phyloP scores from a whole-genome alignment of 1,140 invertebrate species.

The Neotoxoptera formosana region DNA sequence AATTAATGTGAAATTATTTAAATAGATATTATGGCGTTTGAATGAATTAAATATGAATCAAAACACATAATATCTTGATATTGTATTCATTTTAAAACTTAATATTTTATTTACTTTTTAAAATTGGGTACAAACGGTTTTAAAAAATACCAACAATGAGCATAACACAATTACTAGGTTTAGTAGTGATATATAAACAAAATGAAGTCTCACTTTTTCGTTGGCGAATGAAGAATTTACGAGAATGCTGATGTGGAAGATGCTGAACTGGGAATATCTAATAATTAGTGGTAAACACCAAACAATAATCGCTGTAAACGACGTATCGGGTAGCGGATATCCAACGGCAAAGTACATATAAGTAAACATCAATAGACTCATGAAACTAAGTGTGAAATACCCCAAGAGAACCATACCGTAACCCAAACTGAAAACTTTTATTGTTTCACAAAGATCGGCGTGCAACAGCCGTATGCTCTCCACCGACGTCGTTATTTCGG shows the following conservation, averaged over 20 bases:
- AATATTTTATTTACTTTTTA: too few relatives aligned
- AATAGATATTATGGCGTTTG: too few relatives aligned
- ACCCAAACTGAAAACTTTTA: neutral
- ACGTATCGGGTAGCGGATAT: neutral
- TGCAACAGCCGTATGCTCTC: neutral
- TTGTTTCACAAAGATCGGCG: neutral
- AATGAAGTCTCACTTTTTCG: neutral
- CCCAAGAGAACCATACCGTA: neutral
- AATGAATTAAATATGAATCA: too few relatives aligned
- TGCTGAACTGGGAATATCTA: neutral
- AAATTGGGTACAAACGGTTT: too few relatives aligned
- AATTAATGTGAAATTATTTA: too few relatives aligned
- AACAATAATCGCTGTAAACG: neutral
- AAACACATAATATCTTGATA: too few relatives aligned
- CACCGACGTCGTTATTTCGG: neutral
- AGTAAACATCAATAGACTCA: neutral
- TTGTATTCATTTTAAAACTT: too few relatives aligned
- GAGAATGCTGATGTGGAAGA: neutral
- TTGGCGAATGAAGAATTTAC: neutral
- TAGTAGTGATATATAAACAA: neutral
- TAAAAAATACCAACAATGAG: too few relatives aligned
- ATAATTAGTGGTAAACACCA: neutral
- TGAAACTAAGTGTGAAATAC: neutral
- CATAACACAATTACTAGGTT: too few relatives aligned
- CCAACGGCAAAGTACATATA: neutral